Conservation (phyloP, 2,797 vertebrate genomes). For the Arremon aurantiirostris region DNA sequence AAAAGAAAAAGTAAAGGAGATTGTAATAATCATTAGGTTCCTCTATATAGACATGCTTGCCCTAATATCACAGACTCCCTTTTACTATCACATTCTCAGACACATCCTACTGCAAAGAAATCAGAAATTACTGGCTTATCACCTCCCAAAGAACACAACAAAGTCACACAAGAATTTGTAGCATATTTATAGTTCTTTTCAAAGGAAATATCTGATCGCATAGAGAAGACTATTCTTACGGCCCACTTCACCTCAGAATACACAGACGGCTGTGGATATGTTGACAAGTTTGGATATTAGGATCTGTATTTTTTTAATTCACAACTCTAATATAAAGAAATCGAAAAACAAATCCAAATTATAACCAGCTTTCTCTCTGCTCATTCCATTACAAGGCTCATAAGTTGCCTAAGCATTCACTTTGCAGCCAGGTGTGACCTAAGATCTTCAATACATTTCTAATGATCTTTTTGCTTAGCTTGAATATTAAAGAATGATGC, state of each 20-base stretch:
- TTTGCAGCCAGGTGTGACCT: neutral
- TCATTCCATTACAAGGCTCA: conserved; percentile 15
- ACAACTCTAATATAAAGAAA: neutral
- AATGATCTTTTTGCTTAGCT: conserved; percentile 16
- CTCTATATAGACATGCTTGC: neutral
- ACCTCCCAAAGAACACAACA: neutral
- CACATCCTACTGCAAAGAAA: neutral
- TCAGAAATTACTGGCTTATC: neutral
- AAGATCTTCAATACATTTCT: conserved; percentile 4
- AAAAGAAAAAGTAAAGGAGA: neutral
- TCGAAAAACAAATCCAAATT: neutral
- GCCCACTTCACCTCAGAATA: neutral
- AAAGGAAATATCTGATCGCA: neutral
- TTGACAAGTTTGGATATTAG: neutral
- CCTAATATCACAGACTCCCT: neutral
- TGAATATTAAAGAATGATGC: conserved; percentile 15
- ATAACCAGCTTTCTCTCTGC: neutral
- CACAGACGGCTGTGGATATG: neutral
- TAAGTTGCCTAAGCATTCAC: conserved; percentile 10
- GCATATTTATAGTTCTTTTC: neutral
- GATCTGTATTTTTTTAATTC: neutral
- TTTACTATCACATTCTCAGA: neutral
- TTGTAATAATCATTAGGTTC: neutral
- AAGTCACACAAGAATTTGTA: neutral
- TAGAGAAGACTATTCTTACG: neutral